Base-by-base conservation (phyloP, 1,140 invertebrate species). In the Hesperophylax magnus region DNA sequence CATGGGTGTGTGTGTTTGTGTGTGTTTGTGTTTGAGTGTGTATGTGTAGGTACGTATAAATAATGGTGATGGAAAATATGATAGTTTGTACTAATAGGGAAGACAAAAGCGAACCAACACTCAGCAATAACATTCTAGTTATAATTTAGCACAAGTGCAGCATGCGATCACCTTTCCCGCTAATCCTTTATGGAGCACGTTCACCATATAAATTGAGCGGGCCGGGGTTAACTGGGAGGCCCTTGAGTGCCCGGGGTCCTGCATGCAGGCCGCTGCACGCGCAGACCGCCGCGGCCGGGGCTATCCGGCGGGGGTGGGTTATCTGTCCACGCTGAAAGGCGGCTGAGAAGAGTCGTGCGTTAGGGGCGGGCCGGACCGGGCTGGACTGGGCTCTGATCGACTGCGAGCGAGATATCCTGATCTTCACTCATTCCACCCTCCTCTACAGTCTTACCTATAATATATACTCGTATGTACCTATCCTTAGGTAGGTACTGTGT, bases 101-200 rank as follows among this genome's bases (percentile, higher is more conserved):
- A 47, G 39, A 47, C 39, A 47, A 47, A 47, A 47, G 34, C 34
- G 5, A 2, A 9, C n/a, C 20, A 56, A n/a, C 54, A n/a, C 6
- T 7, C n/a, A 58, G 56, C 20, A n/a, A 22, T 58, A 58, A 22
- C 56, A 22, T 22, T 14, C 18, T 15, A 14, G 58, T 61, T 61
- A 61, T 11, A 24, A 8, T 24, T 24, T 61, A 61, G 24, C 58
- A 61, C 20, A 61, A 61, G 18, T 61, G 27, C 31, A 27, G 22
- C 63, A 31, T 9, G 63, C 20, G 63, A 27, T 67, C 63, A 67
- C 63, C 63, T 67, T 67, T 67, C 27, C 65, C 39, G 67, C 67
- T 53, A 20, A 71, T 71, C 67, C 67, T 56, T 75, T 75, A 31
- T 56, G 20, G 54, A 58, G 71, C 71, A 75, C 71, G 71, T 75